Base-by-base conservation (phyloP, 2,113 vertebrate genomes). In the Salvelinus alpinus region DNA sequence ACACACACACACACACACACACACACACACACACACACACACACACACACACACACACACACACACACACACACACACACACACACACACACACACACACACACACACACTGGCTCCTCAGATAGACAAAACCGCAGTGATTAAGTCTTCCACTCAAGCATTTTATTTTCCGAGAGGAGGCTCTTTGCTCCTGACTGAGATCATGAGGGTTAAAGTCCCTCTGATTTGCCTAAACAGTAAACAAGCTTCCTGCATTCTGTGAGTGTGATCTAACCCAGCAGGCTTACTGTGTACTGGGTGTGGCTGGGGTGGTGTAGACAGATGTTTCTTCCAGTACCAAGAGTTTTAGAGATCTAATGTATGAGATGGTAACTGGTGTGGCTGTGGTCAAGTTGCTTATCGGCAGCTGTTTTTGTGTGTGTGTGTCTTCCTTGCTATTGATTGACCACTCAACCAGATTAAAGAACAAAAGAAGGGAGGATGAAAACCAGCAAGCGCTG, bases 121-220 rank as follows among this genome's bases (percentile, higher is more conserved):
- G 51, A 54, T 54, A 54, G 51, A 54, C 51, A 54, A 54, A 16
- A 68, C 29, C 66, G 12, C 47, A 27, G 44, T 11, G 24, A 74
- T 74, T 22, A 74, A 74, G n/a, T 25, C 22, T 14, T 51, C 14
- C 31, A 64, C 8, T 74, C 38, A n/a, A 65, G 72, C 62, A 48
- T 74, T 48, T 27, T 3, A 74, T 74, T 65, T 74, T 65, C 72
- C 24, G 29, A 13, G 14, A 11, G 13, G 1, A n/a, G 51, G 70
- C 16, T 11, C 60, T 64, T 1, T 16, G 70, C 6, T 29, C 34
- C 38, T 44, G n/a, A 5, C n/a, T 38, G 47, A 51, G 44, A 68
- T 34, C 59, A 34, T 68, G 65, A 18, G 38, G 13, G 27, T 68
- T 27, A 31, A 38, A 68, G 14, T 12, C 69, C n/a, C 2, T 70